Percentiles rank a stretch among this genome's conserved stretches.
Evolutionary conservation across 1,140 invertebrate species (phyloP).

Genomic region (Subanguina moxae): DNA sequence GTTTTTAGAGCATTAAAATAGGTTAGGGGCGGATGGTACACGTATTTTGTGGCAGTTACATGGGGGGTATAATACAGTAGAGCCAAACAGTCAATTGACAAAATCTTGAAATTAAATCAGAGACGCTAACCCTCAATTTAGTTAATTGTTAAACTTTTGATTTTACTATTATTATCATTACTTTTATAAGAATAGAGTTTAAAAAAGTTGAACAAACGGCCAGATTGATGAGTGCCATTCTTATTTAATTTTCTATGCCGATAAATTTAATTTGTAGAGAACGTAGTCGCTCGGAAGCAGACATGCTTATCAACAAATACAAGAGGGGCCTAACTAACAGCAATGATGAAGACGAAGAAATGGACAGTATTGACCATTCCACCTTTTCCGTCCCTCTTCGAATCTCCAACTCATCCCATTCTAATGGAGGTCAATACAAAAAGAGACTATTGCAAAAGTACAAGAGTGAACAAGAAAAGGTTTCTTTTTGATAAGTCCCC

Average conservation of each 20-base stretch:
- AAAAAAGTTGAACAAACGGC: too few species aligned
- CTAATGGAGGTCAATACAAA: constrained; percentile 20
- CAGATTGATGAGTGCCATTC: background rate
- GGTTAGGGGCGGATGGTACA: too few species aligned
- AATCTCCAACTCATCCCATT: background rate
- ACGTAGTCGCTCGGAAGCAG: constrained; percentile 53
- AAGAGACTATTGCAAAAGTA: constrained; percentile 21
- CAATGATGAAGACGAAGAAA: constrained; percentile 38
- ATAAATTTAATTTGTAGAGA: constrained; percentile 28
- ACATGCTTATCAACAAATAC: constrained; percentile 41
- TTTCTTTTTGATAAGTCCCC: background rate
- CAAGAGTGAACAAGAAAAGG: constrained; percentile 10
- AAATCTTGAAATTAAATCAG: too few species aligned
- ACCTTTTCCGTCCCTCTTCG: constrained; percentile 49
- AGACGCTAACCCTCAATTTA: too few species aligned
- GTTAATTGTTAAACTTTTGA: too few species aligned
- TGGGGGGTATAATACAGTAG: too few species aligned
- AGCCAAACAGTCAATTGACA: too few species aligned
- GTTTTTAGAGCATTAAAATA: too few species aligned
- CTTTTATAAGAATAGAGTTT: too few species aligned
- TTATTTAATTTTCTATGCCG: background rate
- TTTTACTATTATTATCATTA: too few species aligned
- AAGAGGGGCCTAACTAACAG: background rate
- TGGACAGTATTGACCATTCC: constrained; percentile 42
- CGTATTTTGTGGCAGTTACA: too few species aligned